phyloP scores from a whole-genome alignment of 1,140 invertebrate species.

The Drosophila ananassae region DNA sequence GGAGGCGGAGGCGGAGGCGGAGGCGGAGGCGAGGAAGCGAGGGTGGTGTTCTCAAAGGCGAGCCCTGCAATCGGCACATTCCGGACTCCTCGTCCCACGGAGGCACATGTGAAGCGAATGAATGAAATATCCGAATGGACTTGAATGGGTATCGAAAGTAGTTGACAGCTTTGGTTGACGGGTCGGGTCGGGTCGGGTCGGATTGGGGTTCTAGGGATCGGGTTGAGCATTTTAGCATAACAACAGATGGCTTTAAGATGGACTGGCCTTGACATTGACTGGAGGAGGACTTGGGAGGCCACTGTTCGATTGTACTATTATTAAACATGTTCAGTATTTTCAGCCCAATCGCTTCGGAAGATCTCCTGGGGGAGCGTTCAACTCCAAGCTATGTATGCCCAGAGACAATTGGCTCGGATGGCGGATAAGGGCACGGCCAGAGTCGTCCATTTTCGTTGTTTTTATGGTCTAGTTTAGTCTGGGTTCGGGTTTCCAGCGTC shows the following conservation, averaged over 20 bases:
- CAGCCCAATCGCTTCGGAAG: conserved; percentile 78
- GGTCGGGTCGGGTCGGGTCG: conserved; percentile 14
- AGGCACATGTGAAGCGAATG: background rate
- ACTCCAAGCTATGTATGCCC: conserved; percentile 82
- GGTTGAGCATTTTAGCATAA: conserved; percentile 11
- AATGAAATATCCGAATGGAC: conserved; percentile 29
- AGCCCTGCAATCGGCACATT: background rate
- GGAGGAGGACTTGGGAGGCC: too few species aligned
- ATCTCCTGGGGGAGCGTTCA: conserved; percentile 74
- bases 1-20: conserved; percentile 7
- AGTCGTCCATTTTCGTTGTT: conserved; percentile 14
- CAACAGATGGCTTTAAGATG: conserved; percentile 2
- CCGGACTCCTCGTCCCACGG: background rate
- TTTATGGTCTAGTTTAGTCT: conserved; percentile 11
- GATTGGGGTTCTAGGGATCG: conserved; percentile 6
- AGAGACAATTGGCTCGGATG: conserved; percentile 71
- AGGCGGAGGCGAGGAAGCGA: conserved; percentile 10
- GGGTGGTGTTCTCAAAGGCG: conserved; percentile 12
- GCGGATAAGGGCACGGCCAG: conserved; percentile 60
- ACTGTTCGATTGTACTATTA: background rate
- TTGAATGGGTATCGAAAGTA: conserved; percentile 28
- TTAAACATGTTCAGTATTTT: conserved; percentile 72
- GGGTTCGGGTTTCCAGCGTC: conserved; percentile 7
- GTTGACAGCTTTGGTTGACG: conserved; percentile 43
- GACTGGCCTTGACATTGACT: too few species aligned